Evolutionary conservation across 2,113 vertebrate genomes (phyloP).

Genomic region (Ramphastos sulfuratus): DNA sequence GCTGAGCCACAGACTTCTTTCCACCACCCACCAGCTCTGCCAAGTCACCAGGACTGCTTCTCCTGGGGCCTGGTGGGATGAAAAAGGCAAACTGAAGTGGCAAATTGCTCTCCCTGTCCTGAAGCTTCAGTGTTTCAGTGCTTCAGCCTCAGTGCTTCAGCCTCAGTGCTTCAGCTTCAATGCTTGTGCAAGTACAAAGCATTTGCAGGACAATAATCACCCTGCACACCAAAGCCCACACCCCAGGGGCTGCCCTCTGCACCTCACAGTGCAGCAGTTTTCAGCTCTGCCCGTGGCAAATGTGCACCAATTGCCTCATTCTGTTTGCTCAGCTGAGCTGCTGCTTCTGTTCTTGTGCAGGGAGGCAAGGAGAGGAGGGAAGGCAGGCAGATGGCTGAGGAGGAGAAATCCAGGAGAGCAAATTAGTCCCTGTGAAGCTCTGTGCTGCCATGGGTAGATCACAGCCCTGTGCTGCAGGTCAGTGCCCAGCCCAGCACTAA

Average conservation of each 20-base stretch:
- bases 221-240: neutral
- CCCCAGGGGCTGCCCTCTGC: neutral
- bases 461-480: neutral
- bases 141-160: too few relatives aligned
- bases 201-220: accelerated
- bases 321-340: neutral
- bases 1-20: neutral
- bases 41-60: neutral
- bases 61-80: neutral
- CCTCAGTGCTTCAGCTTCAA: too few relatives aligned
- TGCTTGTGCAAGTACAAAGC: neutral
- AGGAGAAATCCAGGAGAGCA: neutral
- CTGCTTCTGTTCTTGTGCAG: neutral
- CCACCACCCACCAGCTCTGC: neutral
- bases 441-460: neutral
- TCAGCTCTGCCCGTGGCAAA: neutral
- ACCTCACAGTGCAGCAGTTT: neutral
- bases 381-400: neutral
- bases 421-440: accelerated
- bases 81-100: neutral
- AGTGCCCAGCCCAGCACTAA: neutral
- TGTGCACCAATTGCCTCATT: neutral
- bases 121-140: neutral
- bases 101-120: neutral
- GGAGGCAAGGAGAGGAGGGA: neutral